Base-by-base conservation (phyloP, 2,888 invertebrate species). In the Reticulitermes lucifugus region DNA sequence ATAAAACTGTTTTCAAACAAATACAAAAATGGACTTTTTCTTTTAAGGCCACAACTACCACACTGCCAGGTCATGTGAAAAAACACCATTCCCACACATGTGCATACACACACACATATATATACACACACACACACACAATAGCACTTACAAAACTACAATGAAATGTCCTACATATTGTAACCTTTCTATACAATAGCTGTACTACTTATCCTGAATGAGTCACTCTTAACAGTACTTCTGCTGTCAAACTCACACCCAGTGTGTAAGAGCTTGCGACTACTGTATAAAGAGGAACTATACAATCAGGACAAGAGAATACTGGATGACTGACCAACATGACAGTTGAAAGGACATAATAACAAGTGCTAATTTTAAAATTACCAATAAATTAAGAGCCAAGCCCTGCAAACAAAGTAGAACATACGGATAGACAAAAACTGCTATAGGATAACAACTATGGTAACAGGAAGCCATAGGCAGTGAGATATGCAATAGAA, bases 21-120 rank as follows among this genome's bases (percentile, higher is more conserved):
- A 35, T 59, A 55, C 29, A 59, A 79, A 79, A 79, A 29, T 79
- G 79, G 79, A 79, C 79, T 59, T 55, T 41, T 59, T 79, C 18
- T 55, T 59, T 79, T 79, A 79, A 79, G 79, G 79, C 79, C 79
- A 79, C 79, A 18, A 59, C 79, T 79, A 79, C 35, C 79, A 35
- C 14, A 59, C 59, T 77, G 77, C 77, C 77, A 77, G 77, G 51
- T 77, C 77, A 77, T 51, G n/a, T 46, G n/a, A 77, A n/a, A 12
- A 46, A 46, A 65, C 65, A 65, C 25, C 46, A 46, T 75, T 18
- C 73, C 21, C 41, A 29, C 73, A 73, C 41, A 35, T 4, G 35
- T 35, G 35, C 35, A 35, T 4, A 35, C 35, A 35, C 35, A 35
- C 41, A 41, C 73, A 73, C 41, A 25, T 25, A 25, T 25, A 25